These are phyloP conservation scores for Eristalinus sepulchralis DNA, from an alignment of 2,888 invertebrate species.

Conservation along the genomic window DNA sequence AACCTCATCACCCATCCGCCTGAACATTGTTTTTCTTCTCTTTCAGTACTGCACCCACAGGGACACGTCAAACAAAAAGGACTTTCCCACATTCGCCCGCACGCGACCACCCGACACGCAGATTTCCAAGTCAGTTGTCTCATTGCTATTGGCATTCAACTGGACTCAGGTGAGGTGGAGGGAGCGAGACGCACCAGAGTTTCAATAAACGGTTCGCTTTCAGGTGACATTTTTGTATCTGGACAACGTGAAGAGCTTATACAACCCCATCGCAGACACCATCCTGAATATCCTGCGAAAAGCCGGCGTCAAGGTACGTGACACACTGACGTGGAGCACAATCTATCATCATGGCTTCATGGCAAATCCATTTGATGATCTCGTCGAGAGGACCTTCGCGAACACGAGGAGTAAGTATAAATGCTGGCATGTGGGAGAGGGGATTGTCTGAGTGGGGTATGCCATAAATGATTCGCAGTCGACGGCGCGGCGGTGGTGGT, in stretches of 20 bases:
- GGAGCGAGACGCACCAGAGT: neutral
- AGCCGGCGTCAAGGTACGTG: slow-evolving; percentile 87
- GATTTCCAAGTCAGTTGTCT: slow-evolving; percentile 95
- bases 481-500: slow-evolving; percentile 27
- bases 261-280: slow-evolving; percentile 89
- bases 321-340: slow-evolving; percentile 85
- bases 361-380: slow-evolving; percentile 91
- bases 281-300: slow-evolving; percentile 87
- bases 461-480: slow-evolving; percentile 19
- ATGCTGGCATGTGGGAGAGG: too few species aligned
- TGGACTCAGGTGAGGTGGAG: slow-evolving; percentile 90
- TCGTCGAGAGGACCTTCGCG: slow-evolving; percentile 90
- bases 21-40: slow-evolving; percentile 6
- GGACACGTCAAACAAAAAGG: slow-evolving; percentile 92
- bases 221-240: slow-evolving; percentile 92
- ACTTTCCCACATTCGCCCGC: slow-evolving; percentile 95
- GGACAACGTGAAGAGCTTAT: slow-evolving; percentile 88
- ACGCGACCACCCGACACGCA: slow-evolving; percentile 96
- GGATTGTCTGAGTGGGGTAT: neutral
- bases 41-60: slow-evolving; percentile 94
- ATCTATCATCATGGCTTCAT: slow-evolving; percentile 92
- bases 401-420: slow-evolving; percentile 95
- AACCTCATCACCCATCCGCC: neutral
- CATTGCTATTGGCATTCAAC: slow-evolving; percentile 91
- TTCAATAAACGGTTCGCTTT: neutral